Evolutionary conservation across 1,140 invertebrate species (phyloP).

Genomic region (Araneus ventricosus): DNA sequence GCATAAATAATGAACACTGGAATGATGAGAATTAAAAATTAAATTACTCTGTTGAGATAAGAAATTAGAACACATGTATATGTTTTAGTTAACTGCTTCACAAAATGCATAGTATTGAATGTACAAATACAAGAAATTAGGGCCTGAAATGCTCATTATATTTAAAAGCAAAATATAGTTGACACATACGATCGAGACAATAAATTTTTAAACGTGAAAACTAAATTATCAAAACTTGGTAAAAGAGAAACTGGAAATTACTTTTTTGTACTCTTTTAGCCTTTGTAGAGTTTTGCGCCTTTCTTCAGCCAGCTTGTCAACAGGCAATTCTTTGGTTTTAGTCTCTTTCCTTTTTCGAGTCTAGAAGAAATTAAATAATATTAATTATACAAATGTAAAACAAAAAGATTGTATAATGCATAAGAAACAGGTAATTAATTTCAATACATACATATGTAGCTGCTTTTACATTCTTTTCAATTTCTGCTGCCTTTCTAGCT

Average conservation of each 20-base stretch:
- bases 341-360: slow-evolving; percentile 54
- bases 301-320: slow-evolving; percentile 52
- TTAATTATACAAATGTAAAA: background rate
- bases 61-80: no score
- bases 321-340: slow-evolving; percentile 59
- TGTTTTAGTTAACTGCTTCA: no score
- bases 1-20: no score
- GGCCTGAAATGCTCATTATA: no score
- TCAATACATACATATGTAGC: slow-evolving; percentile 46
- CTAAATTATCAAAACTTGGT: background rate
- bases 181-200: no score
- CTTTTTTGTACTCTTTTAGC: slow-evolving; percentile 66
- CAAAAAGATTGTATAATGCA: background rate
- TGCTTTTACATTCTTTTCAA: slow-evolving; percentile 58
- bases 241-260: background rate
- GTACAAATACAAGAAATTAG: no score
- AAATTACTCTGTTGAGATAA: no score
- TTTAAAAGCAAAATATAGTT: no score
- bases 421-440: background rate
- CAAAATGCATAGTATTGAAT: no score
- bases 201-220: background rate
- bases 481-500: slow-evolving; percentile 45
- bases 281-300: slow-evolving; percentile 69
- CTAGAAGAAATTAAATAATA: background rate
- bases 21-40: no score